Conservation (phyloP, 1,140 invertebrate genomes). For the Doryteuthis pealeii region DNA sequence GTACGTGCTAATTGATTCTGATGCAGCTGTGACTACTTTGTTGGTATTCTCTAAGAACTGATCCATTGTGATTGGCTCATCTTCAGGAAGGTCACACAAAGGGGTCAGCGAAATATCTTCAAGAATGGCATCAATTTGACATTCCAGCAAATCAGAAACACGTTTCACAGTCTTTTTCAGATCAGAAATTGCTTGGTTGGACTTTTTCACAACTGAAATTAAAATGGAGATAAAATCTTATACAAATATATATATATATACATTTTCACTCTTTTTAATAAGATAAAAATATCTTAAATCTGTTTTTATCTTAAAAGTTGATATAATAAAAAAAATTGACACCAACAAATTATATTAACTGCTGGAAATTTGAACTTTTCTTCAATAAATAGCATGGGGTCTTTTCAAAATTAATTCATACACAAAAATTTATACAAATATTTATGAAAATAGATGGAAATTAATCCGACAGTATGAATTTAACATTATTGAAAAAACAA, state of each 20-base stretch:
- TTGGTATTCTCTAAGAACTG: constrained; percentile 78
- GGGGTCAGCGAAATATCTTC: constrained; percentile 81
- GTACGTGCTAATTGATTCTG: constrained; percentile 47
- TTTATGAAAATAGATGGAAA: no score
- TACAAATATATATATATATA: no score
- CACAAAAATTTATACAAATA: no score
- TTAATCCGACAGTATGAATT: no score
- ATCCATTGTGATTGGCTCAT: constrained; percentile 81
- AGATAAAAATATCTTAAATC: not conserved
- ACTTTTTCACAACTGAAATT: constrained; percentile 49
- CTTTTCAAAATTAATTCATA: no score
- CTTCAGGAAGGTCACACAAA: constrained; percentile 75
- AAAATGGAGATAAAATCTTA: constrained; percentile 14
- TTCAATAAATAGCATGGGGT: no score
- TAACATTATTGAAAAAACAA: no score
- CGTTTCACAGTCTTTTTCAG: constrained; percentile 56
- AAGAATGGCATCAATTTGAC: constrained; percentile 85
- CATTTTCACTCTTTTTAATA: no score
- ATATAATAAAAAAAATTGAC: no score
- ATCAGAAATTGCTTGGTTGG: constrained; percentile 47
- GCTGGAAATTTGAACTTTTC: no score
- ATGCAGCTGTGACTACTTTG: constrained; percentile 45
- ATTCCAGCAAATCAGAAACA: constrained; percentile 86
- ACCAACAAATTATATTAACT: no score
- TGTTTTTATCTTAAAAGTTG: no score